Conservation (phyloP, 2,113 vertebrate species). For the Alethe diademata region DNA sequence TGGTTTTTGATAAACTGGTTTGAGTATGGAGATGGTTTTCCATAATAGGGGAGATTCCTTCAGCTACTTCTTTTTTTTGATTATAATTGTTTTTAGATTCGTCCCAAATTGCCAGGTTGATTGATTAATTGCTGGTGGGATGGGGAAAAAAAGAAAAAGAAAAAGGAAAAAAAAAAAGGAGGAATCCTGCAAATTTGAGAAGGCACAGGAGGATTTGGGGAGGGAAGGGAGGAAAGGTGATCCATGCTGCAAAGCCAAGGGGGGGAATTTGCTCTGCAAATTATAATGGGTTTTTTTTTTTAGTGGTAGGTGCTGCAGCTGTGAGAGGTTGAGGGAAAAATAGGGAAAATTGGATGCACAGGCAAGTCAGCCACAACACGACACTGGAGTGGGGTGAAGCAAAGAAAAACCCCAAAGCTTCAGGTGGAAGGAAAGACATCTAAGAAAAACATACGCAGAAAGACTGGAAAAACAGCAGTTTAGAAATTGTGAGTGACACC, state of each 20-base stretch:
- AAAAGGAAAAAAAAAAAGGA: background rate
- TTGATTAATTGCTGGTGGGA: background rate
- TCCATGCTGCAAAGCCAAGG: background rate
- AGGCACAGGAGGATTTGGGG: background rate
- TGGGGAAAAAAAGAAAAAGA: background rate
- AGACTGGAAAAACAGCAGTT: background rate
- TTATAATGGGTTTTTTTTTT: background rate
- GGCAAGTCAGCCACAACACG: background rate
- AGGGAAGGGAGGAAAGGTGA: background rate
- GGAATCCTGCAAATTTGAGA: background rate
- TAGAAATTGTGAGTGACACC: background rate
- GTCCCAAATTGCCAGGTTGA: background rate
- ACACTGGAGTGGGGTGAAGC: background rate
- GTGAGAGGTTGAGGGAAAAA: background rate
- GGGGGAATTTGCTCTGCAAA: background rate
- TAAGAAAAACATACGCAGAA: background rate
- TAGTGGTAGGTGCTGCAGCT: background rate
- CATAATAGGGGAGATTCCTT: background rate
- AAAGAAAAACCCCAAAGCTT: background rate
- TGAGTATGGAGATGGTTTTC: background rate
- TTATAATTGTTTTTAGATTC: background rate
- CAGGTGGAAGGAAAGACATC: background rate
- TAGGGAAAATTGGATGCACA: background rate
- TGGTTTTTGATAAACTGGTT: background rate
- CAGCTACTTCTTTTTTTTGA: background rate